phyloP scores from a whole-genome alignment of 2,113 vertebrate species.

The Forbesichthys agassizii region DNA sequence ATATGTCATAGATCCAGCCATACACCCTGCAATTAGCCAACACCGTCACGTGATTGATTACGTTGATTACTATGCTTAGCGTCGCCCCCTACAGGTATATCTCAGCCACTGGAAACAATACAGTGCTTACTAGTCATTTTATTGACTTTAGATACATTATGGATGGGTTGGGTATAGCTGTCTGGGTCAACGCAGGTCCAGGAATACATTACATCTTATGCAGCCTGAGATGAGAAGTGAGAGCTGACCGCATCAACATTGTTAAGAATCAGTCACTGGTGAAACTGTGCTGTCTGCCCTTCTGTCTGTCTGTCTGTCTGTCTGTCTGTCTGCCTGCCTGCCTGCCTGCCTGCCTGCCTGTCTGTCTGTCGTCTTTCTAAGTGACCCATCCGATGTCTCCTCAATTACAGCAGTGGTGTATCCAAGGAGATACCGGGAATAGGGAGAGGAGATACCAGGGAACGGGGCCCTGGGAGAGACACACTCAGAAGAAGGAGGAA shows the following conservation, averaged over 20 bases:
- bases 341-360: not conserved
- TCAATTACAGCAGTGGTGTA: conserved; percentile 29
- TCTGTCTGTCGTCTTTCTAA: conserved; percentile 6
- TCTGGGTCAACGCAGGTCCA: conserved; percentile 23
- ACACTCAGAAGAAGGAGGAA: not conserved
- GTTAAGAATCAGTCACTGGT: conserved; percentile 17
- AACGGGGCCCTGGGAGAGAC: not conserved
- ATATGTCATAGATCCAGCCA: too few relatives aligned
- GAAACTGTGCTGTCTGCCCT: conserved; percentile 15
- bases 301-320: not conserved
- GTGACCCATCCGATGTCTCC: conserved; percentile 30
- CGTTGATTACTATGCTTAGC: too few relatives aligned
- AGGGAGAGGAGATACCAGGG: not conserved
- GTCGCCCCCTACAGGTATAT: too few relatives aligned
- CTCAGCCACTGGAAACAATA: not conserved
- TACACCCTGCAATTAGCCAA: too few relatives aligned
- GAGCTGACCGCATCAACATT: conserved; percentile 33
- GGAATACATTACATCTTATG: conserved; percentile 37
- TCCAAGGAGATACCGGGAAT: not conserved
- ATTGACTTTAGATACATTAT: not conserved
- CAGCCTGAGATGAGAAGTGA: conserved; percentile 30
- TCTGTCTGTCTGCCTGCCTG: not conserved
- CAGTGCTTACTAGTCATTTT: not conserved
- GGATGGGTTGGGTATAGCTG: not conserved
- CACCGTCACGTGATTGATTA: too few relatives aligned